Conservation (phyloP, 1,140 invertebrate species). For the Aphelenchoides besseyi region DNA sequence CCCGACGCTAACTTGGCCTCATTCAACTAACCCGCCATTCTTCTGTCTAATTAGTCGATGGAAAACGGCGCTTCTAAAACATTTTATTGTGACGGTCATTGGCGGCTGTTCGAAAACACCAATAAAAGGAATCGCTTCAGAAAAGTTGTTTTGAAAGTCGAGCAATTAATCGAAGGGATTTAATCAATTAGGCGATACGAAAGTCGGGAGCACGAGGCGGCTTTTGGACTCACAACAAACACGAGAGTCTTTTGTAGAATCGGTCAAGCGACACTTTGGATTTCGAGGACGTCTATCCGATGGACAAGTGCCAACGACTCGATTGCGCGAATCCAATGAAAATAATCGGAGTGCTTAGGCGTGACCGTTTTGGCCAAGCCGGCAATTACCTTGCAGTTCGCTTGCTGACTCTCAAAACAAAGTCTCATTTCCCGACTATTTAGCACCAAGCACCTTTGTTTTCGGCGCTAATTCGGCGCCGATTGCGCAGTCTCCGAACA, state of each 20-base stretch:
- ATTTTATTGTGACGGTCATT: too few species aligned
- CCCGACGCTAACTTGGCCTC: not conserved
- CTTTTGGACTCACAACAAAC: too few species aligned
- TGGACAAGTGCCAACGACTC: not conserved
- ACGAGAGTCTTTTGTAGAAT: too few species aligned
- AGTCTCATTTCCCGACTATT: too few species aligned
- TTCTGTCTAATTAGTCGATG: slow-evolving; percentile 6
- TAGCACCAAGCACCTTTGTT: not conserved
- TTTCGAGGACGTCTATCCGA: not conserved
- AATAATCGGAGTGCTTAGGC: not conserved
- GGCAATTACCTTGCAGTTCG: not conserved
- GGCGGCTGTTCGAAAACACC: too few species aligned
- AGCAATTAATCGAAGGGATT: too few species aligned
- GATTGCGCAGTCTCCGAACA: not conserved
- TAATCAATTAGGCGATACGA: too few species aligned
- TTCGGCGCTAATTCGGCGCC: not conserved
- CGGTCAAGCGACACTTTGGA: too few species aligned
- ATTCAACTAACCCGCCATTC: not conserved
- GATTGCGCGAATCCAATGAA: slow-evolving; percentile 5
- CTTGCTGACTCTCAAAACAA: not conserved
- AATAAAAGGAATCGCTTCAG: too few species aligned
- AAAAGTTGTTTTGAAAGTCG: too few species aligned
- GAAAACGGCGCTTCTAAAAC: too few species aligned
- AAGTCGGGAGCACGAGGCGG: too few species aligned
- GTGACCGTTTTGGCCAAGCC: not conserved